Percentiles rank a stretch among this genome's conserved stretches.
Conservation (phyloP, 2,113 vertebrate species). For the Calyptomena viridis region DNA sequence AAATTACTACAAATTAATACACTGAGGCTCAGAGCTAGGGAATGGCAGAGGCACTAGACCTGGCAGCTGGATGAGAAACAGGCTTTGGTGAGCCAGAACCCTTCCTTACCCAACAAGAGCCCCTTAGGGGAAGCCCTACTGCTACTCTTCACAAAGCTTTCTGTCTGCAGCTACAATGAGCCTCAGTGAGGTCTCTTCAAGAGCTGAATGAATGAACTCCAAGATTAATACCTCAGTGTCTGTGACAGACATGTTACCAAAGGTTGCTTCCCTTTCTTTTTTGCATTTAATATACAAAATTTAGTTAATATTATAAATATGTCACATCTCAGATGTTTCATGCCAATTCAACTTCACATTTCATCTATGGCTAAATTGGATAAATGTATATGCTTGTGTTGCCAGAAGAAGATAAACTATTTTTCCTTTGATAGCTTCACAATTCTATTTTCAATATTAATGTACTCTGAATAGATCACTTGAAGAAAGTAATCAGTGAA, state of each 20-base stretch:
- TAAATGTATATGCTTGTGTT: neutral
- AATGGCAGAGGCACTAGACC: neutral
- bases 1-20: neutral
- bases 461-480: neutral
- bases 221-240: neutral
- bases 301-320: neutral
- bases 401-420: neutral
- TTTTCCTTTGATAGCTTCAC: neutral
- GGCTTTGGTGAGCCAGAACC: neutral
- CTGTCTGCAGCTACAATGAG: neutral
- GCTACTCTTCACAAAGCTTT: neutral
- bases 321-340: neutral
- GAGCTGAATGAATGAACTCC: neutral
- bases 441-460: neutral
- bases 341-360: neutral
- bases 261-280: neutral
- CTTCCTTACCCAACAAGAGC: neutral
- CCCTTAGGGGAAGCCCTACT: neutral
- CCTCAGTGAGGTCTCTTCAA: neutral
- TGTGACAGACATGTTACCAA: neutral
- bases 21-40: neutral
- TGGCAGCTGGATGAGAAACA: neutral
- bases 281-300: neutral
- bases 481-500: constrained; percentile 8
- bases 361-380: neutral